Base-by-base conservation (phyloP, 2,797 vertebrate genomes). In the Gallinago nigripennis region DNA sequence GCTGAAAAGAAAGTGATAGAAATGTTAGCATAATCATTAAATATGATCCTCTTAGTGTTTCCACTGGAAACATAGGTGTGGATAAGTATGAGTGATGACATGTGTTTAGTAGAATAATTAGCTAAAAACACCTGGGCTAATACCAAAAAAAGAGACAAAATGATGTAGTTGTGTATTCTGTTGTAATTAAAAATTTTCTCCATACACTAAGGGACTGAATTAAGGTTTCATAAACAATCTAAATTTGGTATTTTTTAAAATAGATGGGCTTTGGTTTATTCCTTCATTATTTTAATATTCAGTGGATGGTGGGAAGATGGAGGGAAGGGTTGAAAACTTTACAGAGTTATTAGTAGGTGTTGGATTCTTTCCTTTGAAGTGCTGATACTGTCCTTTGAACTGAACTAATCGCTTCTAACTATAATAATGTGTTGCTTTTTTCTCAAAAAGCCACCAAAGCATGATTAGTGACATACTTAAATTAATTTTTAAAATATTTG, bases 1-100 rank as follows among this genome's bases (percentile, higher is more conserved):
- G 96, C 98, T 98, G 98, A 98, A 99, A 99, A 98, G 98, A 98
- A 98, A 98, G 96, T 96, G 95, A 95, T 97, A 98, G 97, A 90
- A 97, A 93, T 92, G 82, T 92, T 93, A 94, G 28, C 48, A 92
- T 87, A 94, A 92, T 95, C 94, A 83, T 85, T 90, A 41, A 83
- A 28, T 93, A 27, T 70, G 91, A 95, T 92, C 82, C 86, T 94
- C 69, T 88, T 69, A 77, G 56, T 57, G 13, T 85, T 94, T 94
- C 68, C n/a, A n/a, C 45, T 86, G 56, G 82, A 95, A 96, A 54
- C 39, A 14, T 6, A 73, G 56, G 39, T 3, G 4, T 86, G 66
- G 39, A 64, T 69, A 93, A 80, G 24, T 81, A 28, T 65, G 61
- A 80, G 48, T 54, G 35, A 56, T 80, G 82, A 54, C 80, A 79